These are phyloP conservation scores for Aphidius gifuensis DNA, from an alignment of 1,140 invertebrate genomes.

Conservation along the genomic window DNA sequence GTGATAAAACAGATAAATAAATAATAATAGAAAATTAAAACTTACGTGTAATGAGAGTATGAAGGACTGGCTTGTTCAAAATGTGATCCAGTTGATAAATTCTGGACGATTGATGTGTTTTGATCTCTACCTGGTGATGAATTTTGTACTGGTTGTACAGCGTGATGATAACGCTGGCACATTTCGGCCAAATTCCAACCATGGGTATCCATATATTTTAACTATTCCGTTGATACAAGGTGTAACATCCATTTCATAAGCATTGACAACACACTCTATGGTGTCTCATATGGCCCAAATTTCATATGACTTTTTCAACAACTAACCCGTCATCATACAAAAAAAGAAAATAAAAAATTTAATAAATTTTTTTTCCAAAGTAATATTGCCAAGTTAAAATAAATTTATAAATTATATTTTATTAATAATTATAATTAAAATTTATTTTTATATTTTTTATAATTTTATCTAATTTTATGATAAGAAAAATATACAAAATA, in stretches of 20 bases:
- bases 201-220: slow-evolving; percentile 57
- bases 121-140: slow-evolving; percentile 50
- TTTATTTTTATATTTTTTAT: too few species aligned
- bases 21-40: slow-evolving; percentile 16
- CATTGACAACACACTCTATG: slow-evolving; percentile 35
- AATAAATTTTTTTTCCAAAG: not conserved
- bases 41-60: slow-evolving; percentile 55
- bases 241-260: slow-evolving; percentile 53
- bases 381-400: not conserved
- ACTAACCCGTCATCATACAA: not conserved
- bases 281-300: slow-evolving; percentile 23
- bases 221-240: slow-evolving; percentile 46
- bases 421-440: not conserved
- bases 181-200: slow-evolving; percentile 57
- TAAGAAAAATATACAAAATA: too few species aligned
- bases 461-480: too few species aligned
- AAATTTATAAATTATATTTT: not conserved
- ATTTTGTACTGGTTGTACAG: slow-evolving; percentile 45
- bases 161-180: slow-evolving; percentile 56
- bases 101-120: slow-evolving; percentile 43
- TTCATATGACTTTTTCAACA: slow-evolving; percentile 12
- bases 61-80: slow-evolving; percentile 48
- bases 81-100: slow-evolving; percentile 44
- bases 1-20: too few species aligned
- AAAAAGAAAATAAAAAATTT: slow-evolving; percentile 4